A percentile compares a stretch with the other conserved stretches of the same genome.
phyloP scores from a whole-genome alignment of 2,888 invertebrate species.

The Athalia rosae region DNA sequence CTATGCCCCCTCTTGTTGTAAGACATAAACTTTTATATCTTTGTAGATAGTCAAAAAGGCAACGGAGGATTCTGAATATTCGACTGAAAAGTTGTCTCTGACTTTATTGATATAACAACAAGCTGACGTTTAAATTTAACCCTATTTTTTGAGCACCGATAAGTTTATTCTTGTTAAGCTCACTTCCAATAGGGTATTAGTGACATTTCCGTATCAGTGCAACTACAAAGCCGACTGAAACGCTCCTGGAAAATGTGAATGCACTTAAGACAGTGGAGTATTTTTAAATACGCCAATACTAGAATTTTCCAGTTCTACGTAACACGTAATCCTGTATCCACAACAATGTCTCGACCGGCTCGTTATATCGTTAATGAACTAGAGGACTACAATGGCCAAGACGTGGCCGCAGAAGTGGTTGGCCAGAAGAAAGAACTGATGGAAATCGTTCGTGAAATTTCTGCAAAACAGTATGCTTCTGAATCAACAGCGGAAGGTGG shows the following conservation, averaged over 20 bases:
- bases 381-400: slow-evolving; percentile 25
- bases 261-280: background rate
- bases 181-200: no score
- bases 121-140: no score
- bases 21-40: no score
- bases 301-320: slow-evolving; percentile 61
- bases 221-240: no score
- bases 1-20: no score
- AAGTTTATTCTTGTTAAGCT: no score
- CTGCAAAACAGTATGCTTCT: slow-evolving; percentile 50
- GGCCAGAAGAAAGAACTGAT: slow-evolving; percentile 25
- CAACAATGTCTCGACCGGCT: slow-evolving; percentile 22
- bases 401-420: slow-evolving; percentile 19
- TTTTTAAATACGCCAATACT: background rate
- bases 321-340: slow-evolving; percentile 46
- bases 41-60: no score
- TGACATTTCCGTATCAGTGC: no score
- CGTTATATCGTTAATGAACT: slow-evolving; percentile 29
- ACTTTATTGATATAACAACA: no score
- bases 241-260: background rate
- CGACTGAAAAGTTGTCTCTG: no score
- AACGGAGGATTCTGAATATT: no score
- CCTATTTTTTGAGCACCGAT: no score
- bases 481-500: slow-evolving; percentile 70
- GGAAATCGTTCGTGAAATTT: slow-evolving; percentile 42